Evolutionary conservation across 2,113 vertebrate genomes (phyloP), one percentile per base, ranked within the genome.

Genomic region (Eptesicus fuscus): DNA sequence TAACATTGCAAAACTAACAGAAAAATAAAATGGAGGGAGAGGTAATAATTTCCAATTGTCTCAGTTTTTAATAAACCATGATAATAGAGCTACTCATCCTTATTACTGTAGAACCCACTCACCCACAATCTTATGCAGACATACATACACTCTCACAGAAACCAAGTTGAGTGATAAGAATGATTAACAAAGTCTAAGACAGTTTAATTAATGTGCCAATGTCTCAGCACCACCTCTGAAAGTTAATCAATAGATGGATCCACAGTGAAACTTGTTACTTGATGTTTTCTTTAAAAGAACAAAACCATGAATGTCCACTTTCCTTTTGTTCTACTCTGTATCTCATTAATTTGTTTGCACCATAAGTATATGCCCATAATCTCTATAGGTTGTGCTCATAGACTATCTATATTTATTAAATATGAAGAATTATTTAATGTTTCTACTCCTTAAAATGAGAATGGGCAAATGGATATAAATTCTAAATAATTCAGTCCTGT

Each of bases 141-240:
- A 69, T 7, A 56, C n/a, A 70, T 16, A 63, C 30, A 89, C 59
- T 61, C 7, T 76, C 16, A 79, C 65, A 76, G 25, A 95, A 85
- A 37, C 28, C 30, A 71, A 89, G 25, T 10, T 91, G 86, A 93
- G 42, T 8, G 77, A 93, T 89, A 96, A 86, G 90, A 95, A 83
- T 89, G 94, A 95, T 94, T 94, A 96, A 69, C 73, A 89, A 74
- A 61, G 16, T 70, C 63, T 32, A 74, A 93, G 61, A 80, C 70
- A 74, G 56, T 91, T 94, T 95, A 95, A 96, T 93, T 93, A 95
- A 97, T 86, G 63, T 69, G 56, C 37, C 13, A 23, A 63, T 88
- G 71, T 93, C 28, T 95, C 70, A 69, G 69, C 35, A 83, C 73
- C 16, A 35, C 56, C 44, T 91, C 63, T 85, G 44, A 79, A 90